Evolutionary conservation across 2,888 invertebrate genomes (phyloP).

Genomic region (Agrenia bidenticulata): DNA sequence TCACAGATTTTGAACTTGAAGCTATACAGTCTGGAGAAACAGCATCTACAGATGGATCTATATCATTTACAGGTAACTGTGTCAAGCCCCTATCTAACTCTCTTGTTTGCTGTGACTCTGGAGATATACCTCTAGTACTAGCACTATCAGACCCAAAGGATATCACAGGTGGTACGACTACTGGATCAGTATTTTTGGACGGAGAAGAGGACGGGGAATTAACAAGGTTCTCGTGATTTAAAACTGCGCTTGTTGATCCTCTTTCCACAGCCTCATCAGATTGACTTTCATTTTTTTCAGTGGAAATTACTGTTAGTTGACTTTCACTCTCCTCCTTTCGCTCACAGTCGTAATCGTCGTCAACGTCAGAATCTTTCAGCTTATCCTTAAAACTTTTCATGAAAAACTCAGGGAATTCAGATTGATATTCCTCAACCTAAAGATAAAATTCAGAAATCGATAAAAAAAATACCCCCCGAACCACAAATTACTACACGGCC

Average conservation of each 20-base stretch:
- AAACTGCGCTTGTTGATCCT: background rate
- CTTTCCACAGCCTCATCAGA: background rate
- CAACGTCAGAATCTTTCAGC: background rate
- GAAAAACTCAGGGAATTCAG: conserved; percentile 39
- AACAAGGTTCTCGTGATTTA: too few species aligned
- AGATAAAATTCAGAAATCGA: conserved; percentile 18
- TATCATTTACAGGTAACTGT: too few species aligned
- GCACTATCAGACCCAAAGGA: background rate
- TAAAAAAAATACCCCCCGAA: background rate
- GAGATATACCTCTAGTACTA: background rate
- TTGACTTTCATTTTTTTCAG: too few species aligned
- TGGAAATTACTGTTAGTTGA: background rate
- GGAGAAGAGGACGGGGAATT: background rate
- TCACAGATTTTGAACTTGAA: too few species aligned
- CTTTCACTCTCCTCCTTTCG: background rate
- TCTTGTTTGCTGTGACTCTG: too few species aligned
- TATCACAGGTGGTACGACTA: background rate
- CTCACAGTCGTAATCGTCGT: background rate
- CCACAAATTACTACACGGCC: background rate
- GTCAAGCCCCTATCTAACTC: too few species aligned
- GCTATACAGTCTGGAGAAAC: too few species aligned
- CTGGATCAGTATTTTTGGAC: background rate
- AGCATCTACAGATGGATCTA: too few species aligned
- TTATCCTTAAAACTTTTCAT: conserved; percentile 31
- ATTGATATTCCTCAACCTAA: conserved; percentile 38